Percentiles rank a stretch among this genome's conserved stretches.
Conservation (phyloP, 2,888 invertebrate species). For the Meiosimyza platycephala region DNA sequence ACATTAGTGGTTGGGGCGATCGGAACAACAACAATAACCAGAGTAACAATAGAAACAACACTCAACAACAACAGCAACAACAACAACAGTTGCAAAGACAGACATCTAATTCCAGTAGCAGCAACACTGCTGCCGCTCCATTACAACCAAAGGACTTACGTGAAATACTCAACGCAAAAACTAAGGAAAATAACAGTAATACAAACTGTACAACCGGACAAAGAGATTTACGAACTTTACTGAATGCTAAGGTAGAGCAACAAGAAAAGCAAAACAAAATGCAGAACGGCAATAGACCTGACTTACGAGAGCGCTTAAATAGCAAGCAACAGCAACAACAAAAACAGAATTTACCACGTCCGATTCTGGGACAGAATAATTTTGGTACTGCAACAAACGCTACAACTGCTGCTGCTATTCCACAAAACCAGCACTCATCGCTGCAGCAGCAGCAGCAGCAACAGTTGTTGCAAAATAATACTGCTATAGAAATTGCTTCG, state of each 20-base stretch:
- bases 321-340: constrained; percentile 39
- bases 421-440: constrained; percentile 28
- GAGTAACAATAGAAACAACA: constrained; percentile 38
- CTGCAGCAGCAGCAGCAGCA: constrained; percentile 34
- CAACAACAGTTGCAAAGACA: constrained; percentile 42
- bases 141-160: constrained; percentile 44
- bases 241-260: constrained; percentile 41
- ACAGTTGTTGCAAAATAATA: constrained; percentile 46
- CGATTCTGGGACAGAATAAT: constrained; percentile 59
- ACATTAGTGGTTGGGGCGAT: constrained; percentile 38
- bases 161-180: constrained; percentile 45
- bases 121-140: not conserved
- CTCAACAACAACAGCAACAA: constrained; percentile 40
- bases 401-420: not conserved
- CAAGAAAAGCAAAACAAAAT: constrained; percentile 23
- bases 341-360: constrained; percentile 42
- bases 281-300: constrained; percentile 27
- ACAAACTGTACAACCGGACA: constrained; percentile 12
- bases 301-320: constrained; percentile 41
- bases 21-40: constrained; percentile 49
- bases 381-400: constrained; percentile 22
- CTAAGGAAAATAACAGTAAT: not conserved
- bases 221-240: constrained; percentile 45
- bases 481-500: constrained; percentile 46
- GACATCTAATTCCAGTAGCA: constrained; percentile 38